Conservation (phyloP, 2,113 vertebrate species). For the Trematomus loennbergii region DNA sequence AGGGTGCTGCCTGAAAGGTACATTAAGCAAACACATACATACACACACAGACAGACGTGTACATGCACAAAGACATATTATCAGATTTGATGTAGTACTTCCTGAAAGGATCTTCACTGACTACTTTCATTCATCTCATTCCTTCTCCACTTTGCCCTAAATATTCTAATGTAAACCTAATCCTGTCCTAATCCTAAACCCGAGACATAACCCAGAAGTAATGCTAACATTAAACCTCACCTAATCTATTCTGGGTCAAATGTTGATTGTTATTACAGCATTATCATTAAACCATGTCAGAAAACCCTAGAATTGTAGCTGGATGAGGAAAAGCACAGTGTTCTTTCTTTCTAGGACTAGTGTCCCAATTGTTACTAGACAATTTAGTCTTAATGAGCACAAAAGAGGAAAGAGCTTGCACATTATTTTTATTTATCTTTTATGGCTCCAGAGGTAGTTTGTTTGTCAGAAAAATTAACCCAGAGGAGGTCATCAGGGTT, state of each 20-base stretch:
- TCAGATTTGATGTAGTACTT: not conserved
- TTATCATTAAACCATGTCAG: constrained; percentile 15
- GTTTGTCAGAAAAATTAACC: not conserved
- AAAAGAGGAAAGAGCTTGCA: not conserved
- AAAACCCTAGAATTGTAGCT: constrained; percentile 22
- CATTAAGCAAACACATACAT: constrained; percentile 42
- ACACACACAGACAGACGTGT: constrained; percentile 25
- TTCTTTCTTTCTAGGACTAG: constrained; percentile 12
- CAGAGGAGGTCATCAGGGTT: not conserved
- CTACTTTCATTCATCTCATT: constrained; percentile 7
- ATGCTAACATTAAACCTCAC: constrained; percentile 12
- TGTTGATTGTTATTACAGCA: constrained; percentile 18
- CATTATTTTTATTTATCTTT: not conserved
- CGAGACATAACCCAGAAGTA: constrained; percentile 1
- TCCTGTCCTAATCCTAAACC: constrained; percentile 40
- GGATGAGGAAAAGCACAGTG: constrained; percentile 6
- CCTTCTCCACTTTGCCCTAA: not conserved
- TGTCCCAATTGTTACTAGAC: constrained; percentile 6
- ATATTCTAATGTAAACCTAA: constrained; percentile 24
- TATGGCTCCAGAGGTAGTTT: not conserved
- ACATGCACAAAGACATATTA: not conserved
- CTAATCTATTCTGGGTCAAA: constrained; percentile 28
- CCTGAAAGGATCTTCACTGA: not conserved
- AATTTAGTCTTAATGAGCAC: not conserved
- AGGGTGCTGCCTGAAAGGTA: constrained; percentile 62